phyloP scores from a whole-genome alignment of 1,140 invertebrate species.

The Diprion similis region DNA sequence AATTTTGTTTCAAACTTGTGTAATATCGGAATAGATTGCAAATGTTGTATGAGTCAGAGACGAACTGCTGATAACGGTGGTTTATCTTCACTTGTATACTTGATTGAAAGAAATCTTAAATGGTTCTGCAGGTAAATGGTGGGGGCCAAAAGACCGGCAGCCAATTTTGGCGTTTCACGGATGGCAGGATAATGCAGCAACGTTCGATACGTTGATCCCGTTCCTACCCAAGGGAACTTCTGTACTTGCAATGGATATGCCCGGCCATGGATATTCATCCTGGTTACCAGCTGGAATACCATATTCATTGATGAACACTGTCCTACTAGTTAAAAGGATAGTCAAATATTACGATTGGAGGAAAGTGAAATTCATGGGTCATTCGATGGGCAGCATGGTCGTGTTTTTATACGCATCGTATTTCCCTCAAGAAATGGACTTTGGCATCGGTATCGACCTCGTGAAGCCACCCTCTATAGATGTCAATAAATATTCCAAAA shows the following conservation, averaged over 20 bases:
- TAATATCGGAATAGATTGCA: too few species aligned
- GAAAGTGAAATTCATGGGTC: slow-evolving; percentile 71
- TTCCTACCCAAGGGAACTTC: slow-evolving; percentile 65
- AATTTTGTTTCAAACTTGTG: too few species aligned
- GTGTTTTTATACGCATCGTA: slow-evolving; percentile 64
- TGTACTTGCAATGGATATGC: slow-evolving; percentile 73
- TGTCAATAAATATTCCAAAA: slow-evolving; percentile 34
- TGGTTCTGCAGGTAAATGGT: slow-evolving; percentile 64
- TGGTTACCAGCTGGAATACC: slow-evolving; percentile 68
- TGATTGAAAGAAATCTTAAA: too few species aligned
- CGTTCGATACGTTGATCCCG: slow-evolving; percentile 74
- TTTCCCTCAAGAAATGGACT: slow-evolving; percentile 68
- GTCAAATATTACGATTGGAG: slow-evolving; percentile 73
- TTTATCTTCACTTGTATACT: too few species aligned
- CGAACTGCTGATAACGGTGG: too few species aligned
- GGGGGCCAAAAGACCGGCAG: slow-evolving; percentile 67
- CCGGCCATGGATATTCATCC: slow-evolving; percentile 76
- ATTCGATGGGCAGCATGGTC: slow-evolving; percentile 72
- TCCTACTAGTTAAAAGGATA: slow-evolving; percentile 64
- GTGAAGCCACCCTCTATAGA: slow-evolving; percentile 62
- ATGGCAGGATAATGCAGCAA: slow-evolving; percentile 78
- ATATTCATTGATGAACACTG: slow-evolving; percentile 67
- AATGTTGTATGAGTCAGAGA: too few species aligned
- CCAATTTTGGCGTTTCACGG: slow-evolving; percentile 78
- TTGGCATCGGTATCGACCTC: slow-evolving; percentile 69